Evolutionary conservation across 1,140 invertebrate genomes (phyloP).

Genomic region (Antheraea pernyi): DNA sequence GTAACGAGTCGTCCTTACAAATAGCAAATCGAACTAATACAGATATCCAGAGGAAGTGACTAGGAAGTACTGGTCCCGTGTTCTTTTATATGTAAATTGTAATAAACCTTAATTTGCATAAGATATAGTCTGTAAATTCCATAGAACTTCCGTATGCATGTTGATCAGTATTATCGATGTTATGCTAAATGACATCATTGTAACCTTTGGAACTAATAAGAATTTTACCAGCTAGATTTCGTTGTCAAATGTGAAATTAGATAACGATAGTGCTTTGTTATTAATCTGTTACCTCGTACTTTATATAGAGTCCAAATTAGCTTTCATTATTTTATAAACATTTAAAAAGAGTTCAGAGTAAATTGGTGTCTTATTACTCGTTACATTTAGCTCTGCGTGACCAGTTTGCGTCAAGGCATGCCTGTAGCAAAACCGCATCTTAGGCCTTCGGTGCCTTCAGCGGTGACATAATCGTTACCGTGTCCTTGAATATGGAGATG

Average conservation of each 20-base stretch:
- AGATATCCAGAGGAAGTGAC: conserved; percentile 26
- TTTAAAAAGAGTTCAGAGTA: too few relatives aligned
- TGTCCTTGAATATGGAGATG: conserved; percentile 66
- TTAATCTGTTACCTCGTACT: too few relatives aligned
- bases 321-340: too few relatives aligned
- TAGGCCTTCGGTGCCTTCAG: conserved; percentile 13
- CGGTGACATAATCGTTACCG: conserved; percentile 58
- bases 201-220: too few relatives aligned
- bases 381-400: too few relatives aligned
- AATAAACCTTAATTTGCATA: conserved; percentile 18
- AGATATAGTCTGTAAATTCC: not conserved
- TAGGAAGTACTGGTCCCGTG: conserved; percentile 14
- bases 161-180: too few relatives aligned
- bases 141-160: not conserved
- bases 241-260: too few relatives aligned
- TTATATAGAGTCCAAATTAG: too few relatives aligned
- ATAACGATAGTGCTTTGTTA: too few relatives aligned
- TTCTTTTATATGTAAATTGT: conserved; percentile 19
- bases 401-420: too few relatives aligned
- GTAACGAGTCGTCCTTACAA: conserved; percentile 30
- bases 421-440: not conserved
- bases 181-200: not conserved
- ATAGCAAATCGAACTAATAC: conserved; percentile 20
- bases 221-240: too few relatives aligned
- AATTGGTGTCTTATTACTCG: too few relatives aligned